phyloP scores from a whole-genome alignment of 2,113 vertebrate genomes.

The Empidonax traillii region DNA sequence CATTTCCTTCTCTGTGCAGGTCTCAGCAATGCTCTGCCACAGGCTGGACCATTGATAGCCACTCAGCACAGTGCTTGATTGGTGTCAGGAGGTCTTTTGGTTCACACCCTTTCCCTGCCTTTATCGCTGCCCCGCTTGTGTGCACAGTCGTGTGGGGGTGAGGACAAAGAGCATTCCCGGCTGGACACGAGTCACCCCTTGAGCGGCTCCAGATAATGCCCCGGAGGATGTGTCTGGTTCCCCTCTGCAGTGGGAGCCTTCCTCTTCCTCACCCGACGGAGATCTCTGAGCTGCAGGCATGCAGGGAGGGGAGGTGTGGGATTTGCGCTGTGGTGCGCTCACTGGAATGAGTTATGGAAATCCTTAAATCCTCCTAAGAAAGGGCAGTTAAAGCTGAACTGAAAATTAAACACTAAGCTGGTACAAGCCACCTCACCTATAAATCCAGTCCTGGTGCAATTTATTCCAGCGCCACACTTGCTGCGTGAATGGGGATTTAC shows the following conservation, averaged over 20 bases:
- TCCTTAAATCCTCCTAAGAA: conserved; percentile 27
- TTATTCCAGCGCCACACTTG: neutral
- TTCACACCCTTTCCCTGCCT: neutral
- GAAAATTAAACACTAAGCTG: conserved; percentile 53
- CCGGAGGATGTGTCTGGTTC: neutral
- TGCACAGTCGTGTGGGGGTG: neutral
- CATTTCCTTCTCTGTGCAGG: rapidly evolving
- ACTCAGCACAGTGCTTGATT: neutral
- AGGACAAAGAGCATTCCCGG: rapidly evolving
- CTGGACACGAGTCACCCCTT: neutral
- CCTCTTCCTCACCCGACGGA: neutral
- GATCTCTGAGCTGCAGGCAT: neutral
- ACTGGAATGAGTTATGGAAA: conserved; percentile 19
- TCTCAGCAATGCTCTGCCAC: neutral
- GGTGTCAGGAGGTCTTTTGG: neutral
- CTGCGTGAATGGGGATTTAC: neutral
- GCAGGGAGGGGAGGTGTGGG: neutral
- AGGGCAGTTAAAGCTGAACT: conserved; percentile 23
- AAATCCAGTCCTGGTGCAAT: neutral
- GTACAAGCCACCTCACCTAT: neutral
- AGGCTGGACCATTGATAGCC: neutral
- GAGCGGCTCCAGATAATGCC: neutral
- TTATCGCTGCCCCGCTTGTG: neutral
- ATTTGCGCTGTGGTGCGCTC: rapidly evolving
- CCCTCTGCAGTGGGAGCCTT: neutral